A percentile compares a stretch with the other conserved stretches of the same genome.
Conservation (phyloP, 2,797 vertebrate genomes). For the Sebastes trivittatus region DNA sequence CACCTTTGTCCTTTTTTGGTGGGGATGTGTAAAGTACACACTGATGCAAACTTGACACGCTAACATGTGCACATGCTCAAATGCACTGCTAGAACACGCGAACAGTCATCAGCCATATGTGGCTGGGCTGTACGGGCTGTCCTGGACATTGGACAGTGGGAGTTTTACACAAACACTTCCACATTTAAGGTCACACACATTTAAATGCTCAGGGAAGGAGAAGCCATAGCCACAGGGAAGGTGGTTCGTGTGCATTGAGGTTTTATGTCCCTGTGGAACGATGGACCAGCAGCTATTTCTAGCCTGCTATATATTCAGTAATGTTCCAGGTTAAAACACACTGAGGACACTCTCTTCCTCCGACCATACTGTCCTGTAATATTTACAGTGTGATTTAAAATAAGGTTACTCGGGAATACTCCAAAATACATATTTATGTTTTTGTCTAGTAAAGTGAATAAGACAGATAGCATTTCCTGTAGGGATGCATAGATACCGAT, state of each 20-base stretch:
- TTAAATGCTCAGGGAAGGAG: constrained; percentile 16
- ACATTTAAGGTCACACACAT: background rate
- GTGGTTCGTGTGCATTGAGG: constrained; percentile 50
- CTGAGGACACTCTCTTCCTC: constrained; percentile 32
- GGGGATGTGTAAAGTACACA: background rate
- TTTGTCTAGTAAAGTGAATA: background rate
- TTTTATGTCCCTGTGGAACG: constrained; percentile 56
- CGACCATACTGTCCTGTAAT: constrained; percentile 16
- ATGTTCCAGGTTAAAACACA: constrained; percentile 49
- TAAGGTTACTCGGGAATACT: constrained; percentile 1
- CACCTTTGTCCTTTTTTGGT: constrained; percentile 17
- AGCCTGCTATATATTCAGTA: constrained; percentile 55
- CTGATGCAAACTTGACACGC: background rate
- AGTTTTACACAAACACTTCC: constrained; percentile 1
- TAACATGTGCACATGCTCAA: background rate
- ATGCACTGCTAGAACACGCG: background rate
- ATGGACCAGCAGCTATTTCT: constrained; percentile 61
- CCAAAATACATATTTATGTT: background rate
- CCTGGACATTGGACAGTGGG: background rate
- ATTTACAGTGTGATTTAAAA: constrained; percentile 8
- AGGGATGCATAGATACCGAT: no score
- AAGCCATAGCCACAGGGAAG: constrained; percentile 51
- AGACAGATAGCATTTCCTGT: no score
- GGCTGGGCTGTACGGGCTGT: constrained; percentile 3
- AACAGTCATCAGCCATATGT: background rate